Base-by-base conservation (phyloP, 2,113 vertebrate species). In the Rhea pennata region DNA sequence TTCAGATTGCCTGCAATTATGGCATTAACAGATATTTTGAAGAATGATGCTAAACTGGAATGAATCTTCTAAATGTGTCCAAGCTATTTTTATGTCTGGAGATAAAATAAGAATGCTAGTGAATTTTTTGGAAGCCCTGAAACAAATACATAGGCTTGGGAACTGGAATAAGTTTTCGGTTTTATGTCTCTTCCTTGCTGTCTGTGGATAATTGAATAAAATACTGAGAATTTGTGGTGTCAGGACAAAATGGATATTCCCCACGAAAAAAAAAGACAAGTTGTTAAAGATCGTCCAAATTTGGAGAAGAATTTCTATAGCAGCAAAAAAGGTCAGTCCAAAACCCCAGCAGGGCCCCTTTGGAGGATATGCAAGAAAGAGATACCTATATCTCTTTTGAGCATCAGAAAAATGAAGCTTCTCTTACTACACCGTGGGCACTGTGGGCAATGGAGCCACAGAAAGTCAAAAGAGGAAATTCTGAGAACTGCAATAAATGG, bases 171-270 rank as follows among this genome's bases (percentile, higher is more conserved):
- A 66, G 46, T 51, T 79, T 58, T 81, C 54, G 59, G 48, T 46
- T 65, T 88, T 66, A 4, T 85, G 17, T 84, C 1, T 79, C 88
- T 74, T 77, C 27, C 27, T 86, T 64, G 20, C 48, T 70, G 73
- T 87, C 89, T 87, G 31, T 62, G 42, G 69, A 87, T 46, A 85
- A 73, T 33, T 73, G 70, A 76, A 90, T 73, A 71, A 96, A 95
- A 66, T 85, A 24, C 24, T 75, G 70, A 95, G 89, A 93, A 85
- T 82, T 73, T 82, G 82, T 56, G 66, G 59, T 39, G 74, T 66
- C 33, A 67, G 33, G 61, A 64, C 71, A 85, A 82, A 88, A 77
- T 59, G 22, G 33, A 48, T 73, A 58, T 81, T 51, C 24, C 44
- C 33, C 65, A 24, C 59, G 58, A 73, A 88, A 91, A 36, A 31